Percentiles rank a stretch among this genome's conserved stretches.
Evolutionary conservation across 2,113 vertebrate species (phyloP).

Genomic region (Arvicanthis niloticus): DNA sequence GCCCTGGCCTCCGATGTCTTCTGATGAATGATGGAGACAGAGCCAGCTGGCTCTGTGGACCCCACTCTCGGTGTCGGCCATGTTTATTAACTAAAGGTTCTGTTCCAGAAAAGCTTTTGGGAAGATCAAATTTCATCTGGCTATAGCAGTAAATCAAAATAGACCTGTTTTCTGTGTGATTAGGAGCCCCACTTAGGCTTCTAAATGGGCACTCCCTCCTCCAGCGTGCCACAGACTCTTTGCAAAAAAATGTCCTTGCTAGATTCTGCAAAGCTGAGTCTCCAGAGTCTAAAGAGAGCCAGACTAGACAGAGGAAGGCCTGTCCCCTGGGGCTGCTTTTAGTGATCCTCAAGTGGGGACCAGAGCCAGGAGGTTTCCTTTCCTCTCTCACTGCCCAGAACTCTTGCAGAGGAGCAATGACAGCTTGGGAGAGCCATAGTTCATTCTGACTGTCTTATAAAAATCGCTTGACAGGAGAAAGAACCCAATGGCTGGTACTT

Average conservation of each 20-base stretch:
- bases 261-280: background rate
- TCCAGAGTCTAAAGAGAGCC: too few species aligned
- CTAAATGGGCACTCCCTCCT: background rate
- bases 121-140: constrained; percentile 33
- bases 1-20: background rate
- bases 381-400: background rate
- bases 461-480: constrained; percentile 21
- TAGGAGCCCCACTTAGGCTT: background rate
- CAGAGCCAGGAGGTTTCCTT: background rate
- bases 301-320: background rate
- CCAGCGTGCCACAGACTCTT: background rate
- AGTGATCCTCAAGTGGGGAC: background rate
- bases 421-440: background rate
- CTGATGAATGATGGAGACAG: background rate
- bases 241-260: background rate
- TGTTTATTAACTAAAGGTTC: background rate
- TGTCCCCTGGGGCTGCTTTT: background rate
- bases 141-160: constrained; percentile 13
- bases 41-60: background rate
- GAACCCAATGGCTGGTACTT: background rate
- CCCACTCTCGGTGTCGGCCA: background rate
- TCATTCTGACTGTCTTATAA: constrained; percentile 46
- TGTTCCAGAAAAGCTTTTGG: background rate
- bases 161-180: background rate
- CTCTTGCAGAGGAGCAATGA: background rate